Evolutionary conservation across 1,140 invertebrate species (phyloP), one percentile per base, ranked within the genome.

Genomic region (Camponotus floridanus): DNA sequence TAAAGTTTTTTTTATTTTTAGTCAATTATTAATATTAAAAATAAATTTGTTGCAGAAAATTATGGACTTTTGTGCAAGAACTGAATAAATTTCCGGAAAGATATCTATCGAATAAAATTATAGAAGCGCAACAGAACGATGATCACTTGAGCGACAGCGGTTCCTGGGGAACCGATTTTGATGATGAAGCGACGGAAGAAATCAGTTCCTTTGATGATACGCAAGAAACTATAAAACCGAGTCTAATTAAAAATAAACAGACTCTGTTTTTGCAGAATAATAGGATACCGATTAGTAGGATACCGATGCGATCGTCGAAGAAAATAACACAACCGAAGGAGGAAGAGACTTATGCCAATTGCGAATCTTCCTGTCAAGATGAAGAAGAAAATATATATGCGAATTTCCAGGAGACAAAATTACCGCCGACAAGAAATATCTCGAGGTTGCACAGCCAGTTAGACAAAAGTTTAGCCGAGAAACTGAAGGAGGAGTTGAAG

Each of bases 131-230:
- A 7, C 36, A 67, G 1, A 81, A 76, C 36, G 91, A 92, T 9
- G 93, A 94, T 59, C 68, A 87, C 0, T 33, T 91, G 11, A 94
- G 92, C 79, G 94, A 94, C 70, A 91, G 78, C 9, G 92, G 89
- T 57, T 94, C 92, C 5, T 94, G 94, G 94, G 94, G 91, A 26
- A 94, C 94, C 0, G 94, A 94, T 6, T 95, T 94, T n/a, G 93
- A 94, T 0, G 94, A 94, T 59, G 91, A 91, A 6, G 39, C 26
- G 5, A 39, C n/a, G 33, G 89, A 92, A 11, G 93, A 93, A 4
- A 89, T 74, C 18, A 73, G 86, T 13, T 64, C 45, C 0, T 3
- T 21, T 0, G 70, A 42, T 5, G n/a, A 73, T 2, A 55, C 5
- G 9, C 73, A 45, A 9, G 74, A 79, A 62, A 39, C 67, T 2